A percentile compares a stretch with the other conserved stretches of the same genome.
These are phyloP conservation scores for Apis dorsata DNA, from an alignment of 1,140 invertebrate genomes.

Conservation along the genomic window DNA sequence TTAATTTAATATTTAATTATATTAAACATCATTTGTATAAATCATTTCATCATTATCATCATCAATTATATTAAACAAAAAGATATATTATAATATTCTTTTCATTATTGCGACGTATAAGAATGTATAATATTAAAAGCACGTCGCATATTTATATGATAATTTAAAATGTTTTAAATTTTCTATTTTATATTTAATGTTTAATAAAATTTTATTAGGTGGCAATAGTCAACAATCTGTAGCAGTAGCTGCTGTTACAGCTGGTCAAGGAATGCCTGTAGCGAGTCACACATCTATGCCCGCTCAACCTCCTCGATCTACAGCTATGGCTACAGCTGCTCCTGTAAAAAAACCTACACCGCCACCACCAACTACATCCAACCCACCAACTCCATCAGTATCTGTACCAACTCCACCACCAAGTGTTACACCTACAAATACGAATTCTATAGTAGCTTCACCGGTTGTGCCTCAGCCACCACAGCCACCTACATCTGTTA, in stretches of 20 bases:
- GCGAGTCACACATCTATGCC: conserved; percentile 79
- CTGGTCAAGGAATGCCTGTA: conserved; percentile 69
- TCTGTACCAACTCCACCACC: conserved; percentile 76
- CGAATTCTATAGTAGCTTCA: conserved; percentile 73
- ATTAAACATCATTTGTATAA: not conserved
- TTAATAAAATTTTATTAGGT: conserved; percentile 62
- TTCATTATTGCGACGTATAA: conserved; percentile 5
- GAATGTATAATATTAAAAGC: conserved; percentile 1
- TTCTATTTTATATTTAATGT: not conserved
- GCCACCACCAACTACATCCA: conserved; percentile 66
- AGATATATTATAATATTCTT: not conserved
- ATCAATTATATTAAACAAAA: not conserved
- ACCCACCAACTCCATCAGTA: conserved; percentile 70
- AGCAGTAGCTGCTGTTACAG: conserved; percentile 67
- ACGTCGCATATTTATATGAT: not conserved
- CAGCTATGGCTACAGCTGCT: conserved; percentile 76
- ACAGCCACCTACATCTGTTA: conserved; percentile 71
- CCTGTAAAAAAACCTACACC: conserved; percentile 76
- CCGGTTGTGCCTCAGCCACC: conserved; percentile 72
- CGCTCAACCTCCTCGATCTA: conserved; percentile 77
- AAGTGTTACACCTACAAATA: conserved; percentile 75
- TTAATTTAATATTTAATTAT: not conserved
- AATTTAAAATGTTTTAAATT: not conserved
- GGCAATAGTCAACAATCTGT: conserved; percentile 67
- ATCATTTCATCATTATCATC: no score